A percentile compares a stretch with the other conserved stretches of the same genome.
phyloP scores from a whole-genome alignment of 2,113 vertebrate genomes.

The Datnioides undecimradiatus region DNA sequence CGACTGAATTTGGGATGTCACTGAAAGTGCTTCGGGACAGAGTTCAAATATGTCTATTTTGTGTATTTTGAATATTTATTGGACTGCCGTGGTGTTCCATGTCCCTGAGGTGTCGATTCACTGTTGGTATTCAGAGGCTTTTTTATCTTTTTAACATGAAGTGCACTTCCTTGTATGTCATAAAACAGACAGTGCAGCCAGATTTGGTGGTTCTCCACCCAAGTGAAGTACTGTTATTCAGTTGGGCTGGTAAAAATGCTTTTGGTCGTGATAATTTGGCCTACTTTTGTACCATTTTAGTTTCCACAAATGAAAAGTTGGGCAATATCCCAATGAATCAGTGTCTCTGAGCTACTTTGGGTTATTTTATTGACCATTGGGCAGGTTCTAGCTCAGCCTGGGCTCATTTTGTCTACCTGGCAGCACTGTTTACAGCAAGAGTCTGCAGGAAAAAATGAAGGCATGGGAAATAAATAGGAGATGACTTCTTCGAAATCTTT shows the following conservation, averaged over 20 bases:
- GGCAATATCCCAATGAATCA: neutral
- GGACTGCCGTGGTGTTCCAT: neutral
- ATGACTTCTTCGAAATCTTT: too few relatives aligned
- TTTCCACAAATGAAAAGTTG: neutral
- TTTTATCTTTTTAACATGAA: neutral
- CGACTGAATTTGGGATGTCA: too few relatives aligned
- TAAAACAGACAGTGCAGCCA: neutral
- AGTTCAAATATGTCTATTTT: neutral
- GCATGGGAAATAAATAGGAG: too few relatives aligned
- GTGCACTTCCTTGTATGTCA: neutral
- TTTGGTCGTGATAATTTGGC: neutral
- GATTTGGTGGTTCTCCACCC: neutral
- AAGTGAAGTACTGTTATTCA: neutral
- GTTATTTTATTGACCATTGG: too few relatives aligned
- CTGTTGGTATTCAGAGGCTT: neutral
- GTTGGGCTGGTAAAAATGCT: neutral
- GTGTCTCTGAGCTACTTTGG: neutral
- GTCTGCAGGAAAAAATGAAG: neutral
- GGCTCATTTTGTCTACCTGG: neutral
- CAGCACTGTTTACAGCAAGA: neutral
- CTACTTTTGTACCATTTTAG: neutral
- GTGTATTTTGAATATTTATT: constrained; percentile 27
- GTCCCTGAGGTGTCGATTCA: neutral
- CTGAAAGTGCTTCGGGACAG: constrained; percentile 1
- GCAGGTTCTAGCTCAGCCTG: neutral